Conservation (phyloP, 2,797 vertebrate genomes). For the Catostomus latipinnis region DNA sequence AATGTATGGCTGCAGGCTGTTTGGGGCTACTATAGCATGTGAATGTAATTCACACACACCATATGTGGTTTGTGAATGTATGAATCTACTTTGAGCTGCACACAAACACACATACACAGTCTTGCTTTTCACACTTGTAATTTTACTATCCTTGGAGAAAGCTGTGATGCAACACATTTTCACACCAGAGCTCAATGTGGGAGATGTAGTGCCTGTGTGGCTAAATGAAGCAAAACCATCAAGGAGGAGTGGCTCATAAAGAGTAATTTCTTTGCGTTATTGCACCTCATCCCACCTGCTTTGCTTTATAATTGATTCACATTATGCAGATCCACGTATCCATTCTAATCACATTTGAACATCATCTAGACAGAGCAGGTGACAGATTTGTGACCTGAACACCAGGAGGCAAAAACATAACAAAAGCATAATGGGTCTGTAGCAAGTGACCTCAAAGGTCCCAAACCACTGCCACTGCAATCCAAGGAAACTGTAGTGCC, state of each 20-base stretch:
- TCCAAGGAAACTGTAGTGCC: not conserved
- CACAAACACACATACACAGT: not conserved
- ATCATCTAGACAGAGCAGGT: constrained; percentile 4
- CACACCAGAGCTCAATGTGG: constrained; percentile 11
- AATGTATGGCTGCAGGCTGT: constrained; percentile 33
- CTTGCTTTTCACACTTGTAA: constrained; percentile 10
- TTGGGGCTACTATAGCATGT: constrained; percentile 13
- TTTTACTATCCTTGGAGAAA: constrained; percentile 7
- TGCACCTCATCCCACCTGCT: constrained; percentile 2
- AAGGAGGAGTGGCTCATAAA: not conserved
- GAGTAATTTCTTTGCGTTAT: not conserved
- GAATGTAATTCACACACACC: constrained; percentile 29
- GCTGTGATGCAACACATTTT: constrained; percentile 18
- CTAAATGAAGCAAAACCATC: not conserved
- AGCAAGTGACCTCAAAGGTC: not conserved
- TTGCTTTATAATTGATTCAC: constrained; percentile 24
- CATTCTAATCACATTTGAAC: constrained; percentile 5
- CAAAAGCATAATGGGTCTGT: not conserved
- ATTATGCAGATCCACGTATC: constrained; percentile 28
- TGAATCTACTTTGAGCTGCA: constrained; percentile 12
- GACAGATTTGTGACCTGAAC: not conserved
- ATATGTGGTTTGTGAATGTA: constrained; percentile 38
- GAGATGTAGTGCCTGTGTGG: not conserved
- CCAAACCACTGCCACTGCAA: not conserved
- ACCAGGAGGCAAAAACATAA: not conserved